A percentile compares a stretch with the other conserved stretches of the same genome.
These are phyloP conservation scores for Bactericera cockerelli DNA, from an alignment of 1,140 invertebrate species.

Conservation along the genomic window DNA sequence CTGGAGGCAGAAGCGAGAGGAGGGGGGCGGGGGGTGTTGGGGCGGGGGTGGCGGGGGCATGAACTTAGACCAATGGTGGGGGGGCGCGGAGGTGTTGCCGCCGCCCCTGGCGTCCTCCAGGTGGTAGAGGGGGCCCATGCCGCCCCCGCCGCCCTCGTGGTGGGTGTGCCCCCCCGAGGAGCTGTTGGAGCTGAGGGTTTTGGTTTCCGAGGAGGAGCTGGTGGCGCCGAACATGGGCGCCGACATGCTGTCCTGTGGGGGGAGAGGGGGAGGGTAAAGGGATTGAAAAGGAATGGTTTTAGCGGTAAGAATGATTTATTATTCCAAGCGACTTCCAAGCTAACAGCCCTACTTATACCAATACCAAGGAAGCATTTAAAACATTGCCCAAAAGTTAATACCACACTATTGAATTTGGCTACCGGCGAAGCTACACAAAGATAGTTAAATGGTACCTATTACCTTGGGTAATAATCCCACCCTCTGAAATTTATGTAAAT, in stretches of 20 bases:
- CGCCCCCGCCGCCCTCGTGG: too few species aligned
- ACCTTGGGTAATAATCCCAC: too few species aligned
- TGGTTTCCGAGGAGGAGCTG: constrained; percentile 18
- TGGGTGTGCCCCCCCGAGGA: constrained; percentile 11
- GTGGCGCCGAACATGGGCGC: constrained; percentile 16
- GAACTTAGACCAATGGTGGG: constrained; percentile 63
- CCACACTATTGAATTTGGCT: too few species aligned
- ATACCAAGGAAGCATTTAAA: too few species aligned
- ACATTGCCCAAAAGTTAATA: too few species aligned
- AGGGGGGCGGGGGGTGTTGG: constrained; percentile 55
- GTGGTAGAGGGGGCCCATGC: not conserved
- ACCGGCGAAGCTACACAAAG: too few species aligned
- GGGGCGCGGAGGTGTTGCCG: constrained; percentile 26
- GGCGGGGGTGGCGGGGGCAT: constrained; percentile 56
- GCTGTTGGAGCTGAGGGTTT: constrained; percentile 18
- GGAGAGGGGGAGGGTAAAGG: not conserved
- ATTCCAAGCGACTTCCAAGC: too few species aligned
- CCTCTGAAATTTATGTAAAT: too few species aligned
- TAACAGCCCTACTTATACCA: too few species aligned
- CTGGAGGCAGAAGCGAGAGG: not conserved
- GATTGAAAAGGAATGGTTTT: too few species aligned
- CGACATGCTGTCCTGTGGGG: constrained; percentile 13
- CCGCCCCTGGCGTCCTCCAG: not conserved
- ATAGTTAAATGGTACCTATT: too few species aligned
- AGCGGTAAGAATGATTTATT: too few species aligned